Base-by-base conservation (phyloP, 37 sponge, comb jelly and placozoan genomes). In the Beroe forskalii region DNA sequence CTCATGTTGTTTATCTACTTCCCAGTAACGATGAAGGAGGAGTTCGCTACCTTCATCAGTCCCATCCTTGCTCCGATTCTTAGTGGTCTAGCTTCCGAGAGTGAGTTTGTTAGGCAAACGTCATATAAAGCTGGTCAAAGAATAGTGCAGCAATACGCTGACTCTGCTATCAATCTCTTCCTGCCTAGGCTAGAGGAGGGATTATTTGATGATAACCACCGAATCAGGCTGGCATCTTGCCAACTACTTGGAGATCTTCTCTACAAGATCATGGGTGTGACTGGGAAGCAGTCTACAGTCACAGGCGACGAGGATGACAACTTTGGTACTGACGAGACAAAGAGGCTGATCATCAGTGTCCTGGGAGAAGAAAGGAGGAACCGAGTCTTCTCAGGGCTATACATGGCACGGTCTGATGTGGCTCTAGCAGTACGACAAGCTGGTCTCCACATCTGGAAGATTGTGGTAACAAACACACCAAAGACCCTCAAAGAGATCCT, bases 401-500 rank as follows among this genome's bases (percentile, higher is more conserved):
- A 96, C 93, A 96, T 99, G 95, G 95, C 96, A 0, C 93, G 99
- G 32, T 94, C 96, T n/a, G 99, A 99, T 67, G 95, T 95, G 33
- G 95, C 99, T 0, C 90, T 96, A 39, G 67, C 95, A 42, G 99
- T 99, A 40, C 91, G 99, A 43, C 99, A 99, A 63, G 91, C 94
- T 20, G 94, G 97, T 14, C 92, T 99, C 40, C 99, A 99, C 83
- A 95, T 99, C 27, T 99, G 99, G 99, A 99, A 99, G 90, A 94
- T 99, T 38, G 93, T 99, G 27, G 97, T 99, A 27, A 93, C 96
- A 37, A 95, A 96, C 92, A 96, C 99, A 32, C 94, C 96, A 4
- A 93, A 92, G 23, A 95, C 96, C 0, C 93, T 99, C 30, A 90
- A 94, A n/a, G 99, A 99, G 90, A 96, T 99, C 41, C 93, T 99